Conservation (phyloP, 1,140 invertebrate genomes). For the Panulirus ornatus region DNA sequence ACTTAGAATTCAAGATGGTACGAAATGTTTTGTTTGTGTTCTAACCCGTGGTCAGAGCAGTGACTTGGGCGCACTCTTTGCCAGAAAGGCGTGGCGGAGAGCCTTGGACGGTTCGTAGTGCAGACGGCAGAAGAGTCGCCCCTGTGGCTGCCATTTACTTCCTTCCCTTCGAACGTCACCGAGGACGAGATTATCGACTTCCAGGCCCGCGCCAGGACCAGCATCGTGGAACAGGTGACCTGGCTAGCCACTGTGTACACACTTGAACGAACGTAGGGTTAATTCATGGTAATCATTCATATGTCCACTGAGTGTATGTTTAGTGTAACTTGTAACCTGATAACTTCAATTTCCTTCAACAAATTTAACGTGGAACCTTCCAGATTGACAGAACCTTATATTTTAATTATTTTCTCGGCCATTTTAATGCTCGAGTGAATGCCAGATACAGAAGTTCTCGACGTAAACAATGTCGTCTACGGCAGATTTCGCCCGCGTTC, state of each 20-base stretch:
- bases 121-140: conserved; percentile 32
- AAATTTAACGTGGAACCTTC: too few relatives aligned
- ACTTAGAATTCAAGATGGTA: neutral
- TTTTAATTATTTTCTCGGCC: too few relatives aligned
- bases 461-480: too few relatives aligned
- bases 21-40: neutral
- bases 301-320: too few relatives aligned
- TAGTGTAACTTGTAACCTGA: too few relatives aligned
- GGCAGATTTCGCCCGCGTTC: conserved; percentile 65
- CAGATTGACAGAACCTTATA: too few relatives aligned
- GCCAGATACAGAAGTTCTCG: too few relatives aligned
- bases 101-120: conserved; percentile 39
- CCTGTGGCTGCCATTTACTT: conserved; percentile 37
- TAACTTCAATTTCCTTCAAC: too few relatives aligned
- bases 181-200: conserved; percentile 20
- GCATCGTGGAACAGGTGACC: conserved; percentile 25
- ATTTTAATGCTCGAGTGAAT: too few relatives aligned
- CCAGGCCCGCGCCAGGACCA: neutral
- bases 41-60: neutral
- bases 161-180: conserved; percentile 46
- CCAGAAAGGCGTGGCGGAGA: conserved; percentile 62
- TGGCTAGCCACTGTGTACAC: neutral
- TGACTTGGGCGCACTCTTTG: too few relatives aligned
- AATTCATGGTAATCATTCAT: too few relatives aligned
- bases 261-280: too few relatives aligned